A percentile compares a stretch with the other conserved stretches of the same genome.
These are phyloP conservation scores for Prenolepis imparis DNA, from an alignment of 2,888 invertebrate species.

Conservation along the genomic window DNA sequence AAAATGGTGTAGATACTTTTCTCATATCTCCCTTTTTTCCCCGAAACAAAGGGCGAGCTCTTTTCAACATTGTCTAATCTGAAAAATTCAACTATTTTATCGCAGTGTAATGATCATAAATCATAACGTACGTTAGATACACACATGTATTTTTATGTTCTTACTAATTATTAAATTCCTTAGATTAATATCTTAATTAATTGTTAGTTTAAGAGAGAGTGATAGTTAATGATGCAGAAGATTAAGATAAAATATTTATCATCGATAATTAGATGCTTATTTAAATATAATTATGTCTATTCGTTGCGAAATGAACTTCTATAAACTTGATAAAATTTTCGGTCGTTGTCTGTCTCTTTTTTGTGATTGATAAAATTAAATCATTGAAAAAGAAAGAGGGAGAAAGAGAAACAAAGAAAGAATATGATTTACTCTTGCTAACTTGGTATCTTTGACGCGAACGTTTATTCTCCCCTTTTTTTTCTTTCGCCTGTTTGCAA, in stretches of 20 bases:
- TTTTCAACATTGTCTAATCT: background rate
- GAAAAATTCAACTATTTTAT: background rate
- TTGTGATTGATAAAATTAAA: background rate
- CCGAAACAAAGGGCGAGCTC: background rate
- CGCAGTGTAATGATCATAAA: background rate
- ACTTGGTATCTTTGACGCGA: conserved; percentile 60
- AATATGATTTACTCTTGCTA: conserved; percentile 67
- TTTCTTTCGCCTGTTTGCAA: conserved; percentile 75
- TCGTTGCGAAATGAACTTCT: background rate
- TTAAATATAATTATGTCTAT: background rate
- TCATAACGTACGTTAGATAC: background rate
- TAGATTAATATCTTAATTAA: background rate
- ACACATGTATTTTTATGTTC: background rate
- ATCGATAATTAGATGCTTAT: background rate
- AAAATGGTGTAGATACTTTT: background rate
- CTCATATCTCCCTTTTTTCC: background rate
- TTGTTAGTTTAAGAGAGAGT: background rate
- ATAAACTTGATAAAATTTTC: background rate
- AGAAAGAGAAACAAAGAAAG: conserved; percentile 53
- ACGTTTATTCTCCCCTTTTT: conserved; percentile 44
- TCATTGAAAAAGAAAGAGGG: background rate
- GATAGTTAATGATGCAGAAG: background rate
- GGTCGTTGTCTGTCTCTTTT: background rate
- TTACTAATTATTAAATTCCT: background rate
- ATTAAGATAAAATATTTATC: background rate